phyloP scores from a whole-genome alignment of 2,888 invertebrate species.

The Eupelmus urozonus region DNA sequence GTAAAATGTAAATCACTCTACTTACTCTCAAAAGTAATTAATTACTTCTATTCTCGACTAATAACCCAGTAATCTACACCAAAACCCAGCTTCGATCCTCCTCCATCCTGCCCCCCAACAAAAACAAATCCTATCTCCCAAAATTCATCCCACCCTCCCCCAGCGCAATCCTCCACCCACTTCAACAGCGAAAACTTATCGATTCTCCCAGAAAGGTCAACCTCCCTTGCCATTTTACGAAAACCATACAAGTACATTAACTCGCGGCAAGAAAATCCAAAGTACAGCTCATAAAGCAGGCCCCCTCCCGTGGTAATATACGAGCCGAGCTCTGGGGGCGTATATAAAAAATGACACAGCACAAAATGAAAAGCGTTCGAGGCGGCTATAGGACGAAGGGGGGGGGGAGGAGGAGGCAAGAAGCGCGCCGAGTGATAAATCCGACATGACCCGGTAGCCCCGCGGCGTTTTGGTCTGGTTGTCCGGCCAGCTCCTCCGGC shows the following conservation, averaged over 20 bases:
- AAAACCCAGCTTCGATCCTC: too few species aligned
- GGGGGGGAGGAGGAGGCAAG: slow-evolving; percentile 61
- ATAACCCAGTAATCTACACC: too few species aligned
- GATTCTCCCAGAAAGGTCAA: too few species aligned
- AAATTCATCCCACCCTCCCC: too few species aligned
- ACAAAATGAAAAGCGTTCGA: slow-evolving; percentile 56
- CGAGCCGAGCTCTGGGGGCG: slow-evolving; percentile 15
- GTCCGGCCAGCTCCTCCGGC: slow-evolving; percentile 60
- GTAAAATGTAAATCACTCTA: too few species aligned
- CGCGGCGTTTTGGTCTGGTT: slow-evolving; percentile 67
- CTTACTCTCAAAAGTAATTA: too few species aligned
- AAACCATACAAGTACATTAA: slow-evolving; percentile 20
- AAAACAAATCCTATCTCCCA: too few species aligned
- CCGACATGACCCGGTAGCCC: slow-evolving; percentile 64
- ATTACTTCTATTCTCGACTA: too few species aligned
- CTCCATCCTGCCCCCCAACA: too few species aligned
- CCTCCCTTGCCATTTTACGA: background rate
- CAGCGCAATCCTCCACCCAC: too few species aligned
- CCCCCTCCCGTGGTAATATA: slow-evolving; percentile 31
- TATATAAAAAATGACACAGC: slow-evolving; percentile 60
- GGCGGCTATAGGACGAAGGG: slow-evolving; percentile 23
- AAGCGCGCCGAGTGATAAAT: slow-evolving; percentile 72
- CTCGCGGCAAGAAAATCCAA: slow-evolving; percentile 15
- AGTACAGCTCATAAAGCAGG: slow-evolving; percentile 35
- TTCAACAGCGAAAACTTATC: too few species aligned